These are phyloP conservation scores for Colius striatus DNA, from an alignment of 2,113 vertebrate species.

Conservation along the genomic window DNA sequence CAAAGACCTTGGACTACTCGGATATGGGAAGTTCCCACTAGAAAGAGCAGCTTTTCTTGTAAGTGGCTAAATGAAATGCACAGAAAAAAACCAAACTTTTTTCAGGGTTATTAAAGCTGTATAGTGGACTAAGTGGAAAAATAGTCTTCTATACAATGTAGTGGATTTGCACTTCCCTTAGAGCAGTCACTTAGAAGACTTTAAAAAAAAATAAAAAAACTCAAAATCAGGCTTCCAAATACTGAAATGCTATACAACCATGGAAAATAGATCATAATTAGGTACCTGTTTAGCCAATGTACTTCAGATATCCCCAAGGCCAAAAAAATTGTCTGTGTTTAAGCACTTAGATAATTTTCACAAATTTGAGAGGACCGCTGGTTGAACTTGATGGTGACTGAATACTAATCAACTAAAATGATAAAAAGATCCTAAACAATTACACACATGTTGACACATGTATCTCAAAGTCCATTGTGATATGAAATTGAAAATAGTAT, in stretches of 20 bases:
- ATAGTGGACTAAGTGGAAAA: neutral
- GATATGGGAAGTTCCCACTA: neutral
- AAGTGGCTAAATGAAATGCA: neutral
- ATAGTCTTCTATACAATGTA: neutral
- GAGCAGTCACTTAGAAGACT: neutral
- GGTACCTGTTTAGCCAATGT: neutral
- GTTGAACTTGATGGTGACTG: neutral
- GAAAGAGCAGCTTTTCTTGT: neutral
- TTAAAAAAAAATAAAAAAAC: neutral
- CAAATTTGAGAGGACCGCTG: neutral
- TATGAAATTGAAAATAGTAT: neutral
- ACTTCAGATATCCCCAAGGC: neutral
- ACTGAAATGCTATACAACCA: neutral
- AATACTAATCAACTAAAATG: neutral
- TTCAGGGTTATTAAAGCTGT: neutral
- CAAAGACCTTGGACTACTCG: neutral
- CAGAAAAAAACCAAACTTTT: neutral
- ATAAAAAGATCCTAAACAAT: neutral
- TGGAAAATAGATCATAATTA: neutral
- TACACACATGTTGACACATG: neutral
- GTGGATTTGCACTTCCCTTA: neutral
- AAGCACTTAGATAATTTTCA: neutral
- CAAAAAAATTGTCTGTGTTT: neutral
- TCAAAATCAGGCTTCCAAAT: neutral
- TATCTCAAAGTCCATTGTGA: neutral